Base-by-base conservation (phyloP, 2,888 invertebrate genomes). In the Fissipunctia ypsillon region DNA sequence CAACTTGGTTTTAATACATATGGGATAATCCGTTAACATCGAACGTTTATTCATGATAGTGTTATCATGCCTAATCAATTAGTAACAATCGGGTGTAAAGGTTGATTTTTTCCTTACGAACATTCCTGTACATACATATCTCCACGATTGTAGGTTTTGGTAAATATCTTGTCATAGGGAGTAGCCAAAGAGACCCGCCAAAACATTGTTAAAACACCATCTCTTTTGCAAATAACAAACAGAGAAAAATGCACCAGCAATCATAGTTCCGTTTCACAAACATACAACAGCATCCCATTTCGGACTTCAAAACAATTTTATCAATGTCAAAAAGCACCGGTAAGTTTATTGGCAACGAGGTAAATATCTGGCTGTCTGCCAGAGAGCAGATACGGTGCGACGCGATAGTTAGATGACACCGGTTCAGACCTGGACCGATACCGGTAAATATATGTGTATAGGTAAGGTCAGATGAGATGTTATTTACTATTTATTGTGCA, bases 281-380 rank as follows among this genome's bases (percentile, higher is more conserved):
- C 31, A 73, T 16, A 73, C 19, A 14, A 19, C 28, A 48, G 54
- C 16, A 43, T 65, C 1, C 16, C 28, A 65, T 76, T 64, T 50
- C 14, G 25, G 9, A 57, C 35, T 59, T 81, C 38, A 81, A 81
- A 79, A 77, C 82, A 70, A 64, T 67, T 73, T 80, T 66, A 78
- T 56, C 64, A 70, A 41, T 66, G 67, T 76, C 50, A 61, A 67
- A 70, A 65, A 48, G 65, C 52, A 19, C 38, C 81, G 14, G 54
- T 56, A 78, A 78, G 50, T 78, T 82, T 70, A 82, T 79, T 78
- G 65, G 83, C 78, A 69, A 60, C 56, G 38, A 43, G 52, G 48
- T 54, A 35, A 9, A 63, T 52, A 67, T 70, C n/a, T 78, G 78
- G 70, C 78, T 0, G 38, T 9, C 19, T 50, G 82, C 78, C 78